Base-by-base conservation (phyloP, 2,113 vertebrate genomes). In the Pionites leucogaster region DNA sequence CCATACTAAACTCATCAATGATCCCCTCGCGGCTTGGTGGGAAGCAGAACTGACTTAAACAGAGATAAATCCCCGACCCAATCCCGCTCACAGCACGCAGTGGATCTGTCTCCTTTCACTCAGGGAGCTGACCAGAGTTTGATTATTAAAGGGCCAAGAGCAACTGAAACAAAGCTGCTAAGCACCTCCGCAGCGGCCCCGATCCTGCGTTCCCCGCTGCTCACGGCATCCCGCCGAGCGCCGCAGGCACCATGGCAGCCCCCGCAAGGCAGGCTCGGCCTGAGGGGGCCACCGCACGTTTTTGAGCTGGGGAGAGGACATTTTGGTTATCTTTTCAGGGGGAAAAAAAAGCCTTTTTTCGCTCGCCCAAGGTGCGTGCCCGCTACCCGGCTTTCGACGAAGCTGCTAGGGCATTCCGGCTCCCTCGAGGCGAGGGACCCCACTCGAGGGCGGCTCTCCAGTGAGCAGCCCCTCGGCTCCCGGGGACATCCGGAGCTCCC, bases 31-130 rank as follows among this genome's bases (percentile, higher is more conserved):
- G 6, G 37, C 31, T 74, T 20, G 31, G 68, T 46, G 78, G 42
- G 59, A 81, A 41, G 46, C 22, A 35, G 82, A 70, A 68, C n/a
- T 23, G 67, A 55, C 28, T 64, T 62, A 42, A 92, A 85, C 78
- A 64, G 37, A 81, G 64, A 81, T 27, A 82, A 89, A 91, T 49
- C 17, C 79, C 76, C 49, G 33, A n/a, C 49, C 68, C 69, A 49
- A 53, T 23, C 42, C 87, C 18, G 13, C 57, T 85, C 90, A 17
- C 55, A 49, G 67, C 72, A 20, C 55, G n/a, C 81, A 17, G 67
- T 15, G 39, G 41, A 90, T 92, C 89, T 86, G 93, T 70, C 88
- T 96, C 87, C 87, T 88, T 69, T 95, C 97, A 69, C 86, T 69
- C 50, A 19, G 33, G 46, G 67, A 64, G 22, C 50, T n/a, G 82